Conservation (phyloP, 37 sponge, comb jelly and placozoan species). For the Cladorhizidae sp. region DNA sequence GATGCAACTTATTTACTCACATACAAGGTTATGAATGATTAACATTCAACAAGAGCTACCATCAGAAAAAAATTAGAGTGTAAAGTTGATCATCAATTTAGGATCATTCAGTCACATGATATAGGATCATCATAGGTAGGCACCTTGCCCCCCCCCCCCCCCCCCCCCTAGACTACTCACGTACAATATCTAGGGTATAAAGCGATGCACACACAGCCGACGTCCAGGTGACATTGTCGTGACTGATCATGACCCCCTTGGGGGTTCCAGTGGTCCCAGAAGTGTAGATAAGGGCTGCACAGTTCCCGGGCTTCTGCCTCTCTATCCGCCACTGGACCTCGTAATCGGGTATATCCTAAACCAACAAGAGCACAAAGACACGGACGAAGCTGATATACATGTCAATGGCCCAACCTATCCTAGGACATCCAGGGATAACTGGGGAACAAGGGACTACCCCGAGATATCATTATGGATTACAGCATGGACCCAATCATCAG, state of each 20-base stretch:
- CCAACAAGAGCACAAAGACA: too few relatives aligned
- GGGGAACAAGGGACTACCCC: too few relatives aligned
- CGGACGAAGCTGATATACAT: too few relatives aligned
- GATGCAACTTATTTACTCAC: background rate
- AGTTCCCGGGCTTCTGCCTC: constrained; percentile 82
- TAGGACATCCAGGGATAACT: too few relatives aligned
- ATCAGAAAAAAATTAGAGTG: constrained; percentile 17
- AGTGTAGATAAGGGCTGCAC: constrained; percentile 88
- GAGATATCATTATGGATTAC: too few relatives aligned
- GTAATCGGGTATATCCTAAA: constrained; percentile 79
- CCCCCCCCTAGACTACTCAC: background rate
- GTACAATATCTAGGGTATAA: constrained; percentile 58
- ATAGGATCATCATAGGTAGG: background rate
- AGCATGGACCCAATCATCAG: too few relatives aligned
- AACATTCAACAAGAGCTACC: background rate
- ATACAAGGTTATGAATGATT: background rate
- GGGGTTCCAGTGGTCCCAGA: constrained; percentile 93
- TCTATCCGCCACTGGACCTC: constrained; percentile 89
- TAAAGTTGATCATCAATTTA: background rate
- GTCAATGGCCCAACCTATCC: too few relatives aligned
- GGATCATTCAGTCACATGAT: background rate
- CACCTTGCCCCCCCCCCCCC: background rate
- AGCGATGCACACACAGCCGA: constrained; percentile 56
- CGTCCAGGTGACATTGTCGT: constrained; percentile 95
- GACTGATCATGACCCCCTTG: constrained; percentile 94